Evolutionary conservation across 37 sponge, comb jelly and placozoan genomes (phyloP).

Genomic region (Agelas oroides): DNA sequence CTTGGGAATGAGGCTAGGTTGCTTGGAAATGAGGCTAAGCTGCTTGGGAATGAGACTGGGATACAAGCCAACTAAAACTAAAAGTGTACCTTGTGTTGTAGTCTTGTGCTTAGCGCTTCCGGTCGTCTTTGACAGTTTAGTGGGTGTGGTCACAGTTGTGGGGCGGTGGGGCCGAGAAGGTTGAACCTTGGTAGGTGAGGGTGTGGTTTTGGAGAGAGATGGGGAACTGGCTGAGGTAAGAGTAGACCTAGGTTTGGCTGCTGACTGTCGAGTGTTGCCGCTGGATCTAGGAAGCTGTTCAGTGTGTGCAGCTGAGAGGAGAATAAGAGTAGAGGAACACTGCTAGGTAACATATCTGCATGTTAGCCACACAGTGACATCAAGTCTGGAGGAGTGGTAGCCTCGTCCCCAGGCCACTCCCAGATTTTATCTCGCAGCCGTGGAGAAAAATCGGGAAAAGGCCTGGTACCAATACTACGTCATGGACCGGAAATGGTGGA

Average conservation of each 20-base stretch:
- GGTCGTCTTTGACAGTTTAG: background rate
- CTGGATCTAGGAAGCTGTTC: constrained; percentile 17
- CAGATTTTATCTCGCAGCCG: too few relatives aligned
- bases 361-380: too few relatives aligned
- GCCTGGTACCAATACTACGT: too few relatives aligned
- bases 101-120: background rate
- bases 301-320: background rate
- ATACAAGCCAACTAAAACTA: too few relatives aligned
- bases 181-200: background rate
- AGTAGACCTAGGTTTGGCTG: background rate
- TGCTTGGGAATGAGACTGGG: background rate
- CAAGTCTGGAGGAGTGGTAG: too few relatives aligned
- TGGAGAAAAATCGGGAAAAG: too few relatives aligned
- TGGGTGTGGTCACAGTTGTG: background rate
- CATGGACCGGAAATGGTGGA: too few relatives aligned
- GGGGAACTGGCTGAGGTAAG: constrained; percentile 11
- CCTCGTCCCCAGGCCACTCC: too few relatives aligned
- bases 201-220: constrained; percentile 20
- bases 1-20: too few relatives aligned
- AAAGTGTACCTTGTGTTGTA: background rate
- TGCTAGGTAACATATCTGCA: too few relatives aligned
- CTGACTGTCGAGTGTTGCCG: constrained; percentile 4
- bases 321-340: background rate
- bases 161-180: background rate
- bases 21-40: background rate